These are phyloP conservation scores for Bedellia somnulentella DNA, from an alignment of 2,888 invertebrate species.

Conservation along the genomic window DNA sequence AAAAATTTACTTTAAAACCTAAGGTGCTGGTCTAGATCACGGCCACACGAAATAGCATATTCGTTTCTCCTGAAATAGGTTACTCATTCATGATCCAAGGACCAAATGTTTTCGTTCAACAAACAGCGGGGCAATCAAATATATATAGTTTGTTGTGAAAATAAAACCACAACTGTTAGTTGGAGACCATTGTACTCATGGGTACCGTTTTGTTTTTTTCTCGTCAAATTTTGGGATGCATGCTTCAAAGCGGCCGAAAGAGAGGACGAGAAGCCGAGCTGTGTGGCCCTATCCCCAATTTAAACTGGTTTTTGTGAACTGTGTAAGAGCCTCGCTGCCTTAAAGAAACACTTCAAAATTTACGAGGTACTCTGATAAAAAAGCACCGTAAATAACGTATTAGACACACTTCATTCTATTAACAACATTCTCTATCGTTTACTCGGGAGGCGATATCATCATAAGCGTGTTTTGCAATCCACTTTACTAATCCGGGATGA, in stretches of 20 bases:
- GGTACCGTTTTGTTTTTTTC: background rate
- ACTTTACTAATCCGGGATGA: slow-evolving; percentile 28
- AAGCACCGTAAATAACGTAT: slow-evolving; percentile 10
- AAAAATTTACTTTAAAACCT: no score
- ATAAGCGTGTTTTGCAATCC: slow-evolving; percentile 23
- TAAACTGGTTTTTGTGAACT: slow-evolving; percentile 33
- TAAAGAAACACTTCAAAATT: slow-evolving; percentile 42
- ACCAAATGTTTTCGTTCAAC: no score
- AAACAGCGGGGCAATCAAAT: no score
- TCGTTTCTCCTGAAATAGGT: no score
- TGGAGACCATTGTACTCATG: background rate
- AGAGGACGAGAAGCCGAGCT: slow-evolving; percentile 12
- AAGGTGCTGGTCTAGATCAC: no score
- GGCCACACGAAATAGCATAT: no score
- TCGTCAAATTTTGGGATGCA: background rate
- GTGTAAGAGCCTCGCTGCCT: slow-evolving; percentile 14
- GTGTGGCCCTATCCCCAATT: slow-evolving; percentile 19
- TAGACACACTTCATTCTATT: slow-evolving; percentile 19
- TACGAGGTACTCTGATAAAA: slow-evolving; percentile 30
- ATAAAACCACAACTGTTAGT: background rate
- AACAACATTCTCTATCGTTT: slow-evolving; percentile 39
- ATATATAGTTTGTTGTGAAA: slow-evolving; percentile 5
- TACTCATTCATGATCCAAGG: no score
- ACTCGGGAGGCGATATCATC: slow-evolving; percentile 32
- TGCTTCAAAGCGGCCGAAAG: background rate